These are phyloP conservation scores for Motacilla alba DNA, from an alignment of 2,113 vertebrate genomes.

Conservation along the genomic window DNA sequence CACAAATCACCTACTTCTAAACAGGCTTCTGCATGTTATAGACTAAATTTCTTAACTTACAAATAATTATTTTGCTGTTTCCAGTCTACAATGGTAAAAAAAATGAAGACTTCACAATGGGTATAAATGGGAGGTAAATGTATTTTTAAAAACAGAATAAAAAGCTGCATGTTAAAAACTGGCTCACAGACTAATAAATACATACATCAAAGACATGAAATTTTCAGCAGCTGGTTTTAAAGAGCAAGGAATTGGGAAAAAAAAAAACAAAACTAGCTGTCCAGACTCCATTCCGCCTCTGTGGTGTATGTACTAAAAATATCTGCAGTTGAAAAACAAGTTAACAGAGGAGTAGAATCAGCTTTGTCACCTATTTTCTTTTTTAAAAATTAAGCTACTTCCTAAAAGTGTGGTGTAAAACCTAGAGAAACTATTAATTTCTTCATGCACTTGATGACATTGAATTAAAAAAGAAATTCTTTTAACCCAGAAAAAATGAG, in stretches of 20 bases:
- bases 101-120: slow-evolving; percentile 58
- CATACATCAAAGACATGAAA: slow-evolving; percentile 56
- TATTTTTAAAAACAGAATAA: slow-evolving; percentile 70
- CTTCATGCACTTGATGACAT: slow-evolving; percentile 38
- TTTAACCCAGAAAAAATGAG: slow-evolving; percentile 63
- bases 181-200: slow-evolving; percentile 70
- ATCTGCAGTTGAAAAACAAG: slow-evolving; percentile 38
- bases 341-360: slow-evolving; percentile 36
- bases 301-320: slow-evolving; percentile 15
- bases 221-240: slow-evolving; percentile 70
- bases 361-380: slow-evolving; percentile 14
- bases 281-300: slow-evolving; percentile 51
- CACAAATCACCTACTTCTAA: slow-evolving; percentile 41
- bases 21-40: neutral
- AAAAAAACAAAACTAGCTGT: slow-evolving; percentile 43
- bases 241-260: slow-evolving; percentile 51
- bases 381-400: slow-evolving; percentile 45
- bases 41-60: slow-evolving; percentile 27
- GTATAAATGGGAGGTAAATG: slow-evolving; percentile 59
- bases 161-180: slow-evolving; percentile 68
- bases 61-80: slow-evolving; percentile 43
- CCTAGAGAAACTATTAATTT: slow-evolving; percentile 22
- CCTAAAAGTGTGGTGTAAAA: slow-evolving; percentile 60
- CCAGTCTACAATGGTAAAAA: slow-evolving; percentile 63
- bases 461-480: slow-evolving; percentile 42